Conservation (phyloP, 1,140 invertebrate species). For the Scaptomyza graminum region DNA sequence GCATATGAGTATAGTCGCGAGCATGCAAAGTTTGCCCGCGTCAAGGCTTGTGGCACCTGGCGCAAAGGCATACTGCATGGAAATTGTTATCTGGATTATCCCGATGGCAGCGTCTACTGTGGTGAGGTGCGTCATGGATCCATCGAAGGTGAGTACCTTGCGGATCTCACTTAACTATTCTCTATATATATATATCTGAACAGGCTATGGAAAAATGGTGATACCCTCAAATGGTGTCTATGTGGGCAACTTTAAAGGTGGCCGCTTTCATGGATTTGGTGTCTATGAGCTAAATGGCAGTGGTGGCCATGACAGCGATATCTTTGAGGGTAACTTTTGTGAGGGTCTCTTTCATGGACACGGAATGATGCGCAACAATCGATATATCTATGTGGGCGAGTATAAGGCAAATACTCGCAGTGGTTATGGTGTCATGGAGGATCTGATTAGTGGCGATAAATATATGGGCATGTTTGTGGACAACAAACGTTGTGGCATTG, state of each 20-base stretch:
- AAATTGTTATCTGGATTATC: constrained; percentile 91
- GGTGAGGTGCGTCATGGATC: constrained; percentile 91
- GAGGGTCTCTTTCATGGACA: constrained; percentile 93
- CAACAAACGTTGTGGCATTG: constrained; percentile 91
- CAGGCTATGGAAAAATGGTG: constrained; percentile 81
- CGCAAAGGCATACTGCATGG: constrained; percentile 92
- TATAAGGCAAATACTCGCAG: constrained; percentile 90
- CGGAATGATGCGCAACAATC: constrained; percentile 91
- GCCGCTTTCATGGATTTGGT: constrained; percentile 92
- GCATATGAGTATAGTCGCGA: constrained; percentile 89
- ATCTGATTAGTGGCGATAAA: constrained; percentile 93
- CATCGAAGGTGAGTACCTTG: constrained; percentile 86
- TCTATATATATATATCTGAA: not conserved
- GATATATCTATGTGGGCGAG: constrained; percentile 94
- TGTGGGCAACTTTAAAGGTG: constrained; percentile 93
- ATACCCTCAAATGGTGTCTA: constrained; percentile 86
- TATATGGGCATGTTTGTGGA: constrained; percentile 94
- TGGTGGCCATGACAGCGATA: constrained; percentile 88
- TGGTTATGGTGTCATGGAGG: constrained; percentile 94
- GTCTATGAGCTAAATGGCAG: constrained; percentile 87
- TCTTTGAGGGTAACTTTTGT: constrained; percentile 94
- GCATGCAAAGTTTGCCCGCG: constrained; percentile 89
- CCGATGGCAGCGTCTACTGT: constrained; percentile 90
- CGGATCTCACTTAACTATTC: not conserved
- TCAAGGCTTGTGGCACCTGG: constrained; percentile 91